Base-by-base conservation (phyloP, 2,888 invertebrate genomes). In the Aphodius granarius region DNA sequence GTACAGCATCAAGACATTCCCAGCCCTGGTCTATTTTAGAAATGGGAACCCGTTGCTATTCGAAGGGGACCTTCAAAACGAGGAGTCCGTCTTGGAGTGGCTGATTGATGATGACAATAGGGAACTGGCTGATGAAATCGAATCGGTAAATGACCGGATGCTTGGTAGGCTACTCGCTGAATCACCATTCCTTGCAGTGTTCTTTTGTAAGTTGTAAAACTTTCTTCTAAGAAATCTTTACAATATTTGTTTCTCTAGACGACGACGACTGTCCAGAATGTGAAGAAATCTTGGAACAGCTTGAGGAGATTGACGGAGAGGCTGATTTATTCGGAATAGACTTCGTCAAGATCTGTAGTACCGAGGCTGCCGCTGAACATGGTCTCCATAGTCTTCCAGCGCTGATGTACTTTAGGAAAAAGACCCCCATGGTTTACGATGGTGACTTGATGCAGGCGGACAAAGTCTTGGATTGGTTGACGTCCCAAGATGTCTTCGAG, bases 301-400 rank as follows among this genome's bases (percentile, higher is more conserved):
- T 98, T 64, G 98, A 98, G 87, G 94, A 96, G 86, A 97, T 98
- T 80, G 98, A 98, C 83, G 97, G 97, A 43, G 97, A 98, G 88
- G 96, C 97, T 0, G 97, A 97, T 87, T 91, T 94, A 82, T 96
- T 92, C 85, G 96, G 96, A n/a, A 97, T 97, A 80, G 97, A 97
- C 86, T 97, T 97, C 87, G 97, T 97, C 0, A 97, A 97, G 86
- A 95, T 97, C 74, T 92, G 94, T 66, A 95, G 95, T 83, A 89
- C 92, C 0, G 94, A 94, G 81, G 94, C 95, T 1, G 95, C 96
- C 13, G 92, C 93, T 63, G 93, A 93, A 82, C 95, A 95, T 85
- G 94, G 94, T 81, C 90, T 97, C 73, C 91, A 96, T 65, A 94
- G 94, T 84, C 92, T 95, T 79, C 97, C 97, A 3, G 93, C 96